Evolutionary conservation across 2,888 invertebrate genomes (phyloP).

Genomic region (Lordiphosa fenestrarum): DNA sequence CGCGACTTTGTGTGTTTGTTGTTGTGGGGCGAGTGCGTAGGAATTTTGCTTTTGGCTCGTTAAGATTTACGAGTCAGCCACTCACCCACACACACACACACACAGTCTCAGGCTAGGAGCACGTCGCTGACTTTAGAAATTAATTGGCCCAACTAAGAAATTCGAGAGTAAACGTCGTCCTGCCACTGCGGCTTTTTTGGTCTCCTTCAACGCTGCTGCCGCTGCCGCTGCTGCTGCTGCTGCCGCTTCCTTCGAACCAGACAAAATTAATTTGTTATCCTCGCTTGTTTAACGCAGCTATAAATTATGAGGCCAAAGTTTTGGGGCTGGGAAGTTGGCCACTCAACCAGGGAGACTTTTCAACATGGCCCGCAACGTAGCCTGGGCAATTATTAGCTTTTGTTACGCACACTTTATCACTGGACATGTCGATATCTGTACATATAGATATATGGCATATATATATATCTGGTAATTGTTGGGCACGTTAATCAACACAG

Average conservation of each 20-base stretch:
- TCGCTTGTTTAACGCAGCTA: conserved; percentile 74
- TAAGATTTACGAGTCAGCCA: conserved; percentile 69
- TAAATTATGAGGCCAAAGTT: conserved; percentile 75
- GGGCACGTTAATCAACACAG: conserved; percentile 73
- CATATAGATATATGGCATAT: conserved; percentile 4
- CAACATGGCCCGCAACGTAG: conserved; percentile 59
- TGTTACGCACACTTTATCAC: conserved; percentile 73
- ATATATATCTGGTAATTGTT: conserved; percentile 54
- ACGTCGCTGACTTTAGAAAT: conserved; percentile 74
- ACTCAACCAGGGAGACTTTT: conserved; percentile 61
- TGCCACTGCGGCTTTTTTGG: conserved; percentile 56
- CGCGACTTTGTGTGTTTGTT: conserved; percentile 39
- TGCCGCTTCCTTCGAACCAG: conserved; percentile 42
- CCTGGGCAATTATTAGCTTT: conserved; percentile 69
- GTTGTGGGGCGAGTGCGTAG: conserved; percentile 51
- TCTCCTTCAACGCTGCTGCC: conserved; percentile 1
- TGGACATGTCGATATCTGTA: conserved; percentile 61
- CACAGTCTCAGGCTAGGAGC: conserved; percentile 11
- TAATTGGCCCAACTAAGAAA: conserved; percentile 75
- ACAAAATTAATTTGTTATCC: conserved; percentile 77
- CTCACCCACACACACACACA: conserved; percentile 23
- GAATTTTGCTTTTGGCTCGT: conserved; percentile 72
- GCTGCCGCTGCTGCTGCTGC: conserved; percentile 1
- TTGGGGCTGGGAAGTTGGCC: conserved; percentile 43
- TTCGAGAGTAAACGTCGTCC: conserved; percentile 69